These are phyloP conservation scores for Nannospalax galili DNA, from an alignment of 2,113 vertebrate species.

Conservation along the genomic window DNA sequence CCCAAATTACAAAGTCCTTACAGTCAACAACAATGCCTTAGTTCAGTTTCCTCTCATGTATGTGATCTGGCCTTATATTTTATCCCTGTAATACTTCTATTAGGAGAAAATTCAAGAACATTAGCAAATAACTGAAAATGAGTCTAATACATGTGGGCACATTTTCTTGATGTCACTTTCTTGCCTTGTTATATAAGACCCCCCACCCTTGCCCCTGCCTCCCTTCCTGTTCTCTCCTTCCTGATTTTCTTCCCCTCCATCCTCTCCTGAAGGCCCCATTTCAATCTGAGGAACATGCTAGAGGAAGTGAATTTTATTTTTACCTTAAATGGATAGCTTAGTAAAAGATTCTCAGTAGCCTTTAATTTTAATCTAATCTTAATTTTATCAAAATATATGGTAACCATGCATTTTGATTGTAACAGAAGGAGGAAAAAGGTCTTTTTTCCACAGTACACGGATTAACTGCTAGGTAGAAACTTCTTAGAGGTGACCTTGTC, in stretches of 20 bases:
- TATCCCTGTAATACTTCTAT: background rate
- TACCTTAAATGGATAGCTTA: background rate
- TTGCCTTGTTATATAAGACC: fast-evolving
- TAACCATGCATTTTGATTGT: background rate
- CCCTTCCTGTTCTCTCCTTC: fast-evolving
- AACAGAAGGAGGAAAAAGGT: background rate
- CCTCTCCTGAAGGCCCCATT: background rate
- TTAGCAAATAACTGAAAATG: constrained; percentile 38
- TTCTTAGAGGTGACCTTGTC: constrained; percentile 76
- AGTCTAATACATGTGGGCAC: background rate
- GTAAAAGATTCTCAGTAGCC: background rate
- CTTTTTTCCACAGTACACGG: constrained; percentile 24
- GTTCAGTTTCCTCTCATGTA: constrained; percentile 37
- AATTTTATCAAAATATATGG: background rate
- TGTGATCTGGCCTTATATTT: constrained; percentile 25
- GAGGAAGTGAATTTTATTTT: background rate
- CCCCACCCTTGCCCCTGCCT: too few species aligned
- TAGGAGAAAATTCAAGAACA: constrained; percentile 46
- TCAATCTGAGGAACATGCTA: background rate
- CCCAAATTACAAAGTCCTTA: constrained; percentile 46
- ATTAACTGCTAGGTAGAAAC: constrained; percentile 31
- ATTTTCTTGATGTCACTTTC: background rate
- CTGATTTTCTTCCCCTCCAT: too few species aligned
- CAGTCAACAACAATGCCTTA: background rate
- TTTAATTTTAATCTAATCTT: background rate